These are phyloP conservation scores for Malurus elegans DNA, from an alignment of 2,113 vertebrate genomes.

Conservation along the genomic window DNA sequence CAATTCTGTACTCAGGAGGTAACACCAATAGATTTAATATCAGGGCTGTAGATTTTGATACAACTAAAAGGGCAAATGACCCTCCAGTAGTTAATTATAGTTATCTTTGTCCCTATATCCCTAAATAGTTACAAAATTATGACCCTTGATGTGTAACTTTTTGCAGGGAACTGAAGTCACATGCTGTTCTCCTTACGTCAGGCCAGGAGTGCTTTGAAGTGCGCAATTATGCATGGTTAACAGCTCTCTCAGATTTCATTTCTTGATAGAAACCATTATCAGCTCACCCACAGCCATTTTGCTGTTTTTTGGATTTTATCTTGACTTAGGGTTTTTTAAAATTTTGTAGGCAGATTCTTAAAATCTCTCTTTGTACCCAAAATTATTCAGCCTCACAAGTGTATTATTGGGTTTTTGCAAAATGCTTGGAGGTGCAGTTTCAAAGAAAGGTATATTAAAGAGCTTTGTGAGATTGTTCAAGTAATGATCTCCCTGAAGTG, in stretches of 20 bases:
- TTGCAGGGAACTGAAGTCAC: neutral
- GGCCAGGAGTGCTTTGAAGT: neutral
- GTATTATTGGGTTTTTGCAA: neutral
- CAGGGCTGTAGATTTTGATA: neutral
- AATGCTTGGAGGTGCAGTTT: neutral
- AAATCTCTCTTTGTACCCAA: neutral
- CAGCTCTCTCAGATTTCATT: neutral
- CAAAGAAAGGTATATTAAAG: neutral
- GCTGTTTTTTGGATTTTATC: neutral
- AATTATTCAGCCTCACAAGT: neutral
- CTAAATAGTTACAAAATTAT: neutral
- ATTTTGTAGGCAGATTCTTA: neutral
- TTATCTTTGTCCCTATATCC: neutral
- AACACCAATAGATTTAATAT: neutral
- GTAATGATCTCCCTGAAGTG: conserved; percentile 20
- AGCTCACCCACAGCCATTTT: neutral
- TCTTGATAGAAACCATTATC: neutral
- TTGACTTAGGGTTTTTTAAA: neutral
- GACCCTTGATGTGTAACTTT: neutral
- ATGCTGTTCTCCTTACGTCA: no score
- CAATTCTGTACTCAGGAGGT: neutral
- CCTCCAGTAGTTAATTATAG: neutral
- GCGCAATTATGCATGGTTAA: fast-evolving
- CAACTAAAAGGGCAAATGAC: neutral
- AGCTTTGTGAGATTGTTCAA: neutral